A percentile compares a stretch with the other conserved stretches of the same genome.
Conservation (phyloP, 2,888 invertebrate species). For the Drosophila recens region DNA sequence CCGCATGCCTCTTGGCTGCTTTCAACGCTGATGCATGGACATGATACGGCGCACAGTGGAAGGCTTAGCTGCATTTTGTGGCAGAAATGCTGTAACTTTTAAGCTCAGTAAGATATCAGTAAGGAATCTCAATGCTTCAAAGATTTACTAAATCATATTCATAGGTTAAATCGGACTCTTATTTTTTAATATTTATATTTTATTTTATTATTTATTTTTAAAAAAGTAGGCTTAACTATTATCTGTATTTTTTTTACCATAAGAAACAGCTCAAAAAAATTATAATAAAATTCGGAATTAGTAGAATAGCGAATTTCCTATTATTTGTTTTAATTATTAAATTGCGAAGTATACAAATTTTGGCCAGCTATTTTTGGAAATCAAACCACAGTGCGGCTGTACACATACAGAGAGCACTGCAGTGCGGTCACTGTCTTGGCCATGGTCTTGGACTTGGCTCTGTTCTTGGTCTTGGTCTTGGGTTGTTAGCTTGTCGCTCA, state of each 20-base stretch:
- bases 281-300: no score
- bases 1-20: conserved; percentile 49
- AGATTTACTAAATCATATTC: neutral
- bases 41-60: conserved; percentile 49
- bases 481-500: conserved; percentile 77
- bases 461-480: conserved; percentile 29
- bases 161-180: no score
- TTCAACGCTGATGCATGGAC: conserved; percentile 69
- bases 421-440: neutral
- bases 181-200: no score
- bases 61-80: neutral
- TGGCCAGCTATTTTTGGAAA: neutral
- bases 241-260: no score
- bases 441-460: conserved; percentile 16
- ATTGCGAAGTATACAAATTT: neutral
- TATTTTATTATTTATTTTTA: no score
- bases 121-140: no score
- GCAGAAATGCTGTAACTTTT: neutral
- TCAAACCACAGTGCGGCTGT: conserved; percentile 7
- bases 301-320: no score
- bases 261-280: no score
- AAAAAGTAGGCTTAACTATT: no score
- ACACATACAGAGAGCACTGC: conserved; percentile 22
- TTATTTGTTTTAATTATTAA: no score
- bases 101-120: neutral